Evolutionary conservation across 2,113 vertebrate species (phyloP).

Genomic region (Callionymus lyra): DNA sequence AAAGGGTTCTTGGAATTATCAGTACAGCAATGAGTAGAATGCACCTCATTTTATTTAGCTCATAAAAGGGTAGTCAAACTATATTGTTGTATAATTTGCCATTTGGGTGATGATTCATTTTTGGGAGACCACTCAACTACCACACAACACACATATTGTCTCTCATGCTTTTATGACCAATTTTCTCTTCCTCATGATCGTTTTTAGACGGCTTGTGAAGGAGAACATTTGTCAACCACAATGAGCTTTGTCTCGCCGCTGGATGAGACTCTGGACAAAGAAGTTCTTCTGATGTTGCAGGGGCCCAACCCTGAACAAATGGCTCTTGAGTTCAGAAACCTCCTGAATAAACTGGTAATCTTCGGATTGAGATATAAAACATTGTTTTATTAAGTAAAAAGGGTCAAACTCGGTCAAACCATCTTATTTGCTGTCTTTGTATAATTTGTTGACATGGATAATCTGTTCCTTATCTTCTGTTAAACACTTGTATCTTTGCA

Average conservation of each 20-base stretch:
- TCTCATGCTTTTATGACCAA: too few species aligned
- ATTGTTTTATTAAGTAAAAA: too few species aligned
- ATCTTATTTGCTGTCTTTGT: too few species aligned
- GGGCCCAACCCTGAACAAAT: slow-evolving; percentile 62
- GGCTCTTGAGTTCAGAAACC: slow-evolving; percentile 60
- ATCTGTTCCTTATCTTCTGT: too few species aligned
- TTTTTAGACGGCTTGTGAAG: slow-evolving; percentile 23
- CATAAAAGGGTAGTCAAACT: too few species aligned
- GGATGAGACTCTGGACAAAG: slow-evolving; percentile 71
- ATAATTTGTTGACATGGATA: too few species aligned
- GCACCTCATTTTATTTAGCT: too few species aligned
- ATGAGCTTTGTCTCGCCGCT: slow-evolving; percentile 35
- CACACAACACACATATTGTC: not conserved
- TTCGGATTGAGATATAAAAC: not conserved
- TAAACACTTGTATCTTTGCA: too few species aligned
- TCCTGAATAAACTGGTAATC: slow-evolving; percentile 66
- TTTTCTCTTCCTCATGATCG: not conserved
- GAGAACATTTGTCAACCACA: slow-evolving; percentile 32
- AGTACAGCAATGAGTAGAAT: too few species aligned
- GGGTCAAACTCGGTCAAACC: too few species aligned
- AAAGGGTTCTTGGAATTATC: too few species aligned
- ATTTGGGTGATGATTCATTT: not conserved
- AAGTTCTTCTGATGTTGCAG: slow-evolving; percentile 72
- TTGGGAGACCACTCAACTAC: not conserved
- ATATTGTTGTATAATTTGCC: too few species aligned